These are phyloP conservation scores for Trissoscelio sp. DNA, from an alignment of 2,888 invertebrate genomes.

Conservation along the genomic window DNA sequence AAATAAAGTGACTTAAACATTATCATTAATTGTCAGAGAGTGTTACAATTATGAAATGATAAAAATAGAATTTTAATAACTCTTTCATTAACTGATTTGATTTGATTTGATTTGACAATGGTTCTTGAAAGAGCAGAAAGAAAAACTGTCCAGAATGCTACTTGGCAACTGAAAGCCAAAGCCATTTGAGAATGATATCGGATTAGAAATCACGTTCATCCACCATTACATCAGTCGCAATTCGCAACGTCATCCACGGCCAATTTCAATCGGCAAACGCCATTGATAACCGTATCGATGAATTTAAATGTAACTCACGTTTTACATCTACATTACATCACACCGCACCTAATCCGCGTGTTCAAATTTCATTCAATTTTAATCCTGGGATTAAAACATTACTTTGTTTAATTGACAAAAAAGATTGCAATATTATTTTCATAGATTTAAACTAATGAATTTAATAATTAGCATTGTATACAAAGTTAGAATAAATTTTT, in stretches of 20 bases:
- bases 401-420: slow-evolving; percentile 6
- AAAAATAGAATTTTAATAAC: too few relatives aligned
- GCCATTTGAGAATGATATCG: slow-evolving; percentile 34
- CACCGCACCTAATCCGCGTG: slow-evolving; percentile 9
- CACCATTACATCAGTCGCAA: slow-evolving; percentile 37
- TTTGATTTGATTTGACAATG: too few relatives aligned
- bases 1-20: too few relatives aligned
- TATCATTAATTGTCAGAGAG: too few relatives aligned
- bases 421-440: too few relatives aligned
- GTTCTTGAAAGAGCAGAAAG: not conserved
- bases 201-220: slow-evolving; percentile 47
- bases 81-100: too few relatives aligned
- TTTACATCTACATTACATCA: slow-evolving; percentile 35
- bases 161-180: slow-evolving; percentile 2
- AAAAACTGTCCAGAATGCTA: not conserved
- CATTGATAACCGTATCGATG: slow-evolving; percentile 49
- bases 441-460: too few relatives aligned
- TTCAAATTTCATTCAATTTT: slow-evolving; percentile 28
- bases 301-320: slow-evolving; percentile 33
- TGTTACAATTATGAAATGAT: too few relatives aligned
- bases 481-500: too few relatives aligned
- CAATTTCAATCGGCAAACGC: slow-evolving; percentile 47
- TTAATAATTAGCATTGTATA: too few relatives aligned
- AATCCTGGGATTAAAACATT: slow-evolving; percentile 15
- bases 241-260: slow-evolving; percentile 51